Base-by-base conservation (phyloP, 2,797 vertebrate species). In the Rhadinocentrus ornatus region DNA sequence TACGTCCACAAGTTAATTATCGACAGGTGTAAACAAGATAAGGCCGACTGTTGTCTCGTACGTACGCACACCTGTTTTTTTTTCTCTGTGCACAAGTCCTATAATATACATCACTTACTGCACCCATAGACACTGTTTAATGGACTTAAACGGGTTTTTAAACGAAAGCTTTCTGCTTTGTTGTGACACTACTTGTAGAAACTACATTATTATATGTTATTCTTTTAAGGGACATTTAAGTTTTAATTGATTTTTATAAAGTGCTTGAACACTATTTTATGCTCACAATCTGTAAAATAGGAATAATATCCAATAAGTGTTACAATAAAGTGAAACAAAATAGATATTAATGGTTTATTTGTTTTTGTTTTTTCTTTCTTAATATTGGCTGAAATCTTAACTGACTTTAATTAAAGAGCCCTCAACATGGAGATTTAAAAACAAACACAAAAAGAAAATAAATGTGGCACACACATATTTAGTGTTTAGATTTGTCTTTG, bases 1-100 rank as follows among this genome's bases (percentile, higher is more conserved):
- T 4, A n/a, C 52, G 60, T 57, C 37, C 10, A 0, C 29, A 63
- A 34, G 90, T 94, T 92, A 93, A 94, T 94, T 5, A 93, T 93
- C 86, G 15, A 91, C 91, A 86, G 77, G 80, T 77, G 88, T 75
- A 86, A 93, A 85, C 73, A 82, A 53, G 31, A 62, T 81, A 73
- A 88, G 84, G 85, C 85, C 86, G 62, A 61, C 18, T 4, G 5
- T 0, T 2, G 75, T 92, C 90, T 92, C 90, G 87, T 92, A 13
- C 41, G 22, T 66, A 27, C 6, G 31, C 50, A 26, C 24, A 53
- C 22, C 24, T n/a, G n/a, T 27, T 26, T 11, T 53, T 53, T 24
- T 50, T 13, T 27, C 4, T 27, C 12, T 50, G 20, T 44, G 15
- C 3, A 16, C 13, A 41, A 41, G 3, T 20, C 5, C 41, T 4